These are phyloP conservation scores for Lycodopsis pacificus DNA, from an alignment of 2,797 vertebrate genomes.

Conservation along the genomic window DNA sequence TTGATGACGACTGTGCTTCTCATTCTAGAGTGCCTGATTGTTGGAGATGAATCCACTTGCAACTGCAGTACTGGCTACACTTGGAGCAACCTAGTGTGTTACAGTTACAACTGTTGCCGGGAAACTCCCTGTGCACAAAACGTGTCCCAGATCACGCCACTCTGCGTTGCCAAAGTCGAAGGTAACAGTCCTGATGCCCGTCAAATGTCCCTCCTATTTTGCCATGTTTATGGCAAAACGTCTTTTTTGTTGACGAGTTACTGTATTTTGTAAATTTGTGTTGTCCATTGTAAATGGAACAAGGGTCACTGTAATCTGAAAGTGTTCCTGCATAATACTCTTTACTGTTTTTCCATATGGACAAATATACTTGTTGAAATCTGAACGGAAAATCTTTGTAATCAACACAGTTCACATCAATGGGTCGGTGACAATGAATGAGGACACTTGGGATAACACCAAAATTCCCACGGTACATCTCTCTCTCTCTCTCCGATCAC, in stretches of 20 bases:
- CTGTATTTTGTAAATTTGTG: neutral
- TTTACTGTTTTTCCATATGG: neutral
- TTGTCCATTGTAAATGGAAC: neutral
- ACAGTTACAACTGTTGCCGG: slow-evolving; percentile 60
- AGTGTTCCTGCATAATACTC: neutral
- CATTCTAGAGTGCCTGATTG: slow-evolving; percentile 73
- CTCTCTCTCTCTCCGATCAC: neutral
- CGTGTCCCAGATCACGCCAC: slow-evolving; percentile 42
- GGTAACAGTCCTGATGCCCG: slow-evolving; percentile 41
- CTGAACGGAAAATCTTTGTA: slow-evolving; percentile 7
- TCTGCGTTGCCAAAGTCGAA: slow-evolving; percentile 68
- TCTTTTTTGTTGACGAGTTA: neutral
- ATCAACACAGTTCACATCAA: slow-evolving; percentile 60
- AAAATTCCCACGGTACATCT: rapidly evolving
- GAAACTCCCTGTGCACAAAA: slow-evolving; percentile 53
- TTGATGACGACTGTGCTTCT: neutral
- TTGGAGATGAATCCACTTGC: slow-evolving; percentile 57
- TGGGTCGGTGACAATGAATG: slow-evolving; percentile 15
- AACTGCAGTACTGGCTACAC: slow-evolving; percentile 61
- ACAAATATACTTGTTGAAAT: neutral
- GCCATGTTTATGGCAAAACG: neutral
- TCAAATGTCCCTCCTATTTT: neutral
- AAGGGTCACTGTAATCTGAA: neutral
- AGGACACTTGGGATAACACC: rapidly evolving
- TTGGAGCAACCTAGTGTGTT: slow-evolving; percentile 78